These are phyloP conservation scores for Laticauda colubrina DNA, from an alignment of 2,113 vertebrate genomes.

Conservation along the genomic window DNA sequence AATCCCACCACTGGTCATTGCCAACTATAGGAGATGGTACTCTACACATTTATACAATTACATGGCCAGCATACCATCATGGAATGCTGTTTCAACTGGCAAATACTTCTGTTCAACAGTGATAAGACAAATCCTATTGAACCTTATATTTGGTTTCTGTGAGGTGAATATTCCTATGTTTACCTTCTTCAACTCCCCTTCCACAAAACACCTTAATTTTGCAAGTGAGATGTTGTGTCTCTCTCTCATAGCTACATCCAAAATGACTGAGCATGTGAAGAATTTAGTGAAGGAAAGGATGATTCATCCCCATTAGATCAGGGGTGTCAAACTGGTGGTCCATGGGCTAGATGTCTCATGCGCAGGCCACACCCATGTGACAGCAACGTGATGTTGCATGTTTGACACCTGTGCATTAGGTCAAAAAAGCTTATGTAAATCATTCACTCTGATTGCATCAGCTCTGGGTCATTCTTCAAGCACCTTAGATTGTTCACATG, in stretches of 20 bases:
- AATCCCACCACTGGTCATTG: no score
- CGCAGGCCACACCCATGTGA: no score
- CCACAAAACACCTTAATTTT: background rate
- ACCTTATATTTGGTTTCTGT: background rate
- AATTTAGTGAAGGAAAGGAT: background rate
- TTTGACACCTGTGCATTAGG: background rate
- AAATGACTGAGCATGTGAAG: background rate
- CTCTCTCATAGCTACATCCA: background rate
- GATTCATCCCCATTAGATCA: background rate
- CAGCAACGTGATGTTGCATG: accelerated
- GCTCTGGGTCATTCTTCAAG: background rate
- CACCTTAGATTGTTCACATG: background rate
- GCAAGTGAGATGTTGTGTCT: background rate
- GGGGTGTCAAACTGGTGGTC: no score
- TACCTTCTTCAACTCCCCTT: background rate
- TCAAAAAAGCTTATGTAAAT: background rate
- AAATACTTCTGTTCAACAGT: background rate
- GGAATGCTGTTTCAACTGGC: background rate
- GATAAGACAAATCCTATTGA: background rate
- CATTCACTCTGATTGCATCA: background rate
- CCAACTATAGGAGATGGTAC: no score
- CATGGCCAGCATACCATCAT: no score
- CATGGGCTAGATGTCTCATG: accelerated
- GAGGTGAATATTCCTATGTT: background rate
- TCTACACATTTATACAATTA: no score